Conservation (phyloP, 2,797 vertebrate species). For the Clarias pachynema region DNA sequence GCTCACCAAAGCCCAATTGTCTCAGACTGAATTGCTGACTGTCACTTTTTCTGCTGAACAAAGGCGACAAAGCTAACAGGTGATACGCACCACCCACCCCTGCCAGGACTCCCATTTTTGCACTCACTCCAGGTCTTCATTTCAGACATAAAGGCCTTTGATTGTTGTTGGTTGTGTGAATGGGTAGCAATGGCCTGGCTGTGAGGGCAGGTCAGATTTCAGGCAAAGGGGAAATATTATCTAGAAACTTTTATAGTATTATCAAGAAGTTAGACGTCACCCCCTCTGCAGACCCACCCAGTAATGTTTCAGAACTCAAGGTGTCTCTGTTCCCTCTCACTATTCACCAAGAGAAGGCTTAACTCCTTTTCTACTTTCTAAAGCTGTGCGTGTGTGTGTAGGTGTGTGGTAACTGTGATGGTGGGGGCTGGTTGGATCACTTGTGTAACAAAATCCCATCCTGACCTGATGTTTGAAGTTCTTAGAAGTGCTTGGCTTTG, state of each 20-base stretch:
- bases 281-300: slow-evolving; percentile 40
- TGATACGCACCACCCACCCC: slow-evolving; percentile 30
- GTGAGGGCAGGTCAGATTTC: slow-evolving; percentile 36
- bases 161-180: slow-evolving; percentile 13
- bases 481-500: slow-evolving; percentile 75
- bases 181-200: slow-evolving; percentile 14
- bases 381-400: slow-evolving; percentile 54
- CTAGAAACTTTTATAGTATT: slow-evolving; percentile 19
- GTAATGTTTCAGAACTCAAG: slow-evolving; percentile 49
- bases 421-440: slow-evolving; percentile 58
- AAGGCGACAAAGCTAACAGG: slow-evolving; percentile 61
- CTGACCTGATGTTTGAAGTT: slow-evolving; percentile 81
- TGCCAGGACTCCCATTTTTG: slow-evolving; percentile 45
- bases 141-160: slow-evolving; percentile 16
- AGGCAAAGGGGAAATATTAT: slow-evolving; percentile 22
- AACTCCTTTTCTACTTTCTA: slow-evolving; percentile 63
- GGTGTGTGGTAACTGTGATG: slow-evolving; percentile 36
- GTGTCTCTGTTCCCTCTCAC: slow-evolving; percentile 53
- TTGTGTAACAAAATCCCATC: slow-evolving; percentile 74
- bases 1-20: slow-evolving; percentile 46
- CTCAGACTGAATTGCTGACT: slow-evolving; percentile 65
- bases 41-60: slow-evolving; percentile 71
- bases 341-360: slow-evolving; percentile 48
- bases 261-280: slow-evolving; percentile 11
- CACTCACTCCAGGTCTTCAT: slow-evolving; percentile 38